These are phyloP conservation scores for Pimpla rufipes DNA, from an alignment of 2,888 invertebrate species.

Conservation along the genomic window DNA sequence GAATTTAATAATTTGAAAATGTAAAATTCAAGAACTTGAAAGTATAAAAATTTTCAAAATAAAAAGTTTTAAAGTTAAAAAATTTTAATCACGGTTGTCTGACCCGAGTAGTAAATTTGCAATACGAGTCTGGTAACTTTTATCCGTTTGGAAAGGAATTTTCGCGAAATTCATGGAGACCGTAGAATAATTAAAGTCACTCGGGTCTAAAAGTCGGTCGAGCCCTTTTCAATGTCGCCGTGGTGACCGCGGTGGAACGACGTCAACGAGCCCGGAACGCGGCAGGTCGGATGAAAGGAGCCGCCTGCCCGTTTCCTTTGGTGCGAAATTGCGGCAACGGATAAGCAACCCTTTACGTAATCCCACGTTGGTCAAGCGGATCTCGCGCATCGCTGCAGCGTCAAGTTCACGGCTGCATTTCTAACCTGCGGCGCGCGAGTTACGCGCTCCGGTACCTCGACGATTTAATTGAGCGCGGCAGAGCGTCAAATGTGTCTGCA, in stretches of 20 bases:
- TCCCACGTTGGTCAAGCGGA: not conserved
- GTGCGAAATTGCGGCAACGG: conserved; percentile 12
- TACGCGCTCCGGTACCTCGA: conserved; percentile 23
- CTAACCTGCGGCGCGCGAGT: conserved; percentile 31
- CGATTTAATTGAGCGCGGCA: conserved; percentile 63
- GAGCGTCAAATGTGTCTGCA: conserved; percentile 58
- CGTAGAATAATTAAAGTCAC: conserved; percentile 28
- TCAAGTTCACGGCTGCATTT: conserved; percentile 75
- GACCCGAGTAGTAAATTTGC: no score
- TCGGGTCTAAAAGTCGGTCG: conserved; percentile 38
- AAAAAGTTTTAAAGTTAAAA: no score
- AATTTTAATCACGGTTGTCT: no score
- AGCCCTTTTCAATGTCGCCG: conserved; percentile 41
- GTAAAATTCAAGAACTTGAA: no score
- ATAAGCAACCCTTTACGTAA: conserved; percentile 21
- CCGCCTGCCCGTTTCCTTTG: conserved; percentile 19
- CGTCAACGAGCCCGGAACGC: conserved; percentile 14
- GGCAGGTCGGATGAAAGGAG: conserved; percentile 8
- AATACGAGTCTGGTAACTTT: no score
- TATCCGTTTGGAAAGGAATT: no score
- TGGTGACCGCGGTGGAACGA: conserved; percentile 4
- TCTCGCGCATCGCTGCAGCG: conserved; percentile 65
- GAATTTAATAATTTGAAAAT: no score
- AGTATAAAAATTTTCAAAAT: no score
- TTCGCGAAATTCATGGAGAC: no score